These are phyloP conservation scores for Alloplasta piceator DNA, from an alignment of 2,888 invertebrate species.

Conservation along the genomic window DNA sequence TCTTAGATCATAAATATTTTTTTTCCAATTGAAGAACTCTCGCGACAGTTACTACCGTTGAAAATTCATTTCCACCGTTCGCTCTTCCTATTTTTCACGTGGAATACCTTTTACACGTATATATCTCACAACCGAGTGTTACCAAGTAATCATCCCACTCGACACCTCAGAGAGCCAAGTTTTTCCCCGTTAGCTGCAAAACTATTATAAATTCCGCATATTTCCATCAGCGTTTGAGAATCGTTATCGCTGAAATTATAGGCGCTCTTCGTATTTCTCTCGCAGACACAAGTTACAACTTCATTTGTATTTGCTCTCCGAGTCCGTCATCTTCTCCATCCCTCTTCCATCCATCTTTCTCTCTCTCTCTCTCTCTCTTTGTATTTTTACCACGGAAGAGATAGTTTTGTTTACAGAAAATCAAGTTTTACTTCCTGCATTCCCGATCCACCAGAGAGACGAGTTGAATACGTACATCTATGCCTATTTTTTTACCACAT, in stretches of 20 bases:
- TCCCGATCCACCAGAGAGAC: conserved; percentile 46
- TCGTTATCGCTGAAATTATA: background rate
- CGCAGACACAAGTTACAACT: conserved; percentile 8
- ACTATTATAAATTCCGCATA: conserved; percentile 28
- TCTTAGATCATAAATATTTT: too few relatives aligned
- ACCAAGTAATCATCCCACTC: background rate
- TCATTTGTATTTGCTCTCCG: conserved; percentile 33
- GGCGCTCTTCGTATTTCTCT: background rate
- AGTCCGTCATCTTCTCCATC: conserved; percentile 46
- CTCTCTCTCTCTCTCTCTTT: background rate
- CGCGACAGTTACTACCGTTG: too few relatives aligned
- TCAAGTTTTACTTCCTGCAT: conserved; percentile 50
- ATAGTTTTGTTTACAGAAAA: conserved; percentile 35
- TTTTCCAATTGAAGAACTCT: too few relatives aligned
- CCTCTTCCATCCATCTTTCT: conserved; percentile 36
- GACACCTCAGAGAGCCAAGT: background rate
- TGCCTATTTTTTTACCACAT: conserved; percentile 1
- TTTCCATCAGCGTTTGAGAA: conserved; percentile 1
- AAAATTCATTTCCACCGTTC: too few relatives aligned
- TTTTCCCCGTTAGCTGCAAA: background rate
- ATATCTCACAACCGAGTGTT: too few relatives aligned
- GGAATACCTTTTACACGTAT: too few relatives aligned
- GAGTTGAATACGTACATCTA: conserved; percentile 2
- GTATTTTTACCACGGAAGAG: conserved; percentile 3
- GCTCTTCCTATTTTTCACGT: too few relatives aligned